Base-by-base conservation (phyloP, 2,113 vertebrate species). In the Madoqua kirkii region DNA sequence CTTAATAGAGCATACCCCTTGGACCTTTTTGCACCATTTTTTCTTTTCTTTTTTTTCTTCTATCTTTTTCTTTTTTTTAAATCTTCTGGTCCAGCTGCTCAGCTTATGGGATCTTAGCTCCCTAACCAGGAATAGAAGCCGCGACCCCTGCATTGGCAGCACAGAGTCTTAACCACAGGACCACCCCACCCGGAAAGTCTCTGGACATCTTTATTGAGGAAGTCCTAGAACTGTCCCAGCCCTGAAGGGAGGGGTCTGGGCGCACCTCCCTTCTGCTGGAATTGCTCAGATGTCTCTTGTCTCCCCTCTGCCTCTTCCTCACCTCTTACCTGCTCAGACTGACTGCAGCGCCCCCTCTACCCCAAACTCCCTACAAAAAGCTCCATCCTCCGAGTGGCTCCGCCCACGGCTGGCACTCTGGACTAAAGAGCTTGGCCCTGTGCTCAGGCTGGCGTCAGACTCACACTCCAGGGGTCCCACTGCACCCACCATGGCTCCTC, bases 401-500 rank as follows among this genome's bases (percentile, higher is more conserved):
- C 2, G 21, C 64, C 33, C 33, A 14, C 17, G 17, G 25, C 87
- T 60, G 8, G 45, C 36, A 11, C 6, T 19, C 31, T 8, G 36
- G 31, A 31, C 89, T 55, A 6, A 76, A 54, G 74, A 48, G 8
- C 19, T 52, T 31, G 36, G 17, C 57, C 1, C 71, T 8, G 40
- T 48, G 19, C 43, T 16, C 11, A 36, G 40, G 14, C 27, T 2
- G 9, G 23, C 15, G 0, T 67, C 64, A 59, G 82, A 78, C 62
- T 31, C 0, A 0, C 0, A 3, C 60, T 40, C 48, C 0, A 0
- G 48, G 12, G 48, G 15, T 23, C 48, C 74, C 8, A 15, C 48
- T 14, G 29, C 9, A 1, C 62, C 74, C 16, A 74, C 48, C 43
- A 10, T 11, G 23, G 0, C 33, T 3, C 67, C 84, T 43, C 5